phyloP scores from a whole-genome alignment of 1,140 invertebrate genomes.

The Cotesia glomerata region DNA sequence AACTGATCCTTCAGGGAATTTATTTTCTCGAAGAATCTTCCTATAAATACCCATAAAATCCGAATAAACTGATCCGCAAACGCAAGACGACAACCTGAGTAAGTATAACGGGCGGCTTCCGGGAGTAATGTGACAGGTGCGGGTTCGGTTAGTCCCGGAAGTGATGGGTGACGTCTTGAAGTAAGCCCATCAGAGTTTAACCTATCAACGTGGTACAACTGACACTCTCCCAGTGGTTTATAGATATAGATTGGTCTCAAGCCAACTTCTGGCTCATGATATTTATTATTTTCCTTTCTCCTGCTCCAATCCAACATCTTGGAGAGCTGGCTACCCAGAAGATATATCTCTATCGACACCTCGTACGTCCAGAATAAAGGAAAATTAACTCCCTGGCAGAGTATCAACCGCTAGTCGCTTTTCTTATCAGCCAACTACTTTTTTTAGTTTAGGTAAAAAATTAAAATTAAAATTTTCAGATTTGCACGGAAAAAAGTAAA shows the following conservation, averaged over 20 bases:
- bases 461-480: too few species aligned
- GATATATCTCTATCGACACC: slow-evolving; percentile 5
- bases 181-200: slow-evolving; percentile 45
- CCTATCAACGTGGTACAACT: slow-evolving; percentile 26
- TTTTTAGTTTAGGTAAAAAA: not conserved
- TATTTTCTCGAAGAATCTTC: too few species aligned
- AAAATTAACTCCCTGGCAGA: slow-evolving; percentile 3
- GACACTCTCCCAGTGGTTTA: not conserved
- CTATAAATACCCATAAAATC: too few species aligned
- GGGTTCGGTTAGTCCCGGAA: slow-evolving; percentile 35
- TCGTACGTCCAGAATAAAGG: not conserved
- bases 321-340: not conserved
- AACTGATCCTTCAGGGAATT: too few species aligned
- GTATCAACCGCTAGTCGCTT: not conserved
- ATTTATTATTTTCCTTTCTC: not conserved
- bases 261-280: slow-evolving; percentile 40
- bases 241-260: slow-evolving; percentile 46
- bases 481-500: too few species aligned
- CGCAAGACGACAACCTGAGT: not conserved
- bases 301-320: not conserved
- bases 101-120: not conserved
- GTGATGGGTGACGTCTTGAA: slow-evolving; percentile 47
- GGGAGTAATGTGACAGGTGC: too few species aligned
- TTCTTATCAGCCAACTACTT: not conserved
- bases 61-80: not conserved